Evolutionary conservation across 2,888 invertebrate species (phyloP).

Genomic region (Torymus aiolomorphi): DNA sequence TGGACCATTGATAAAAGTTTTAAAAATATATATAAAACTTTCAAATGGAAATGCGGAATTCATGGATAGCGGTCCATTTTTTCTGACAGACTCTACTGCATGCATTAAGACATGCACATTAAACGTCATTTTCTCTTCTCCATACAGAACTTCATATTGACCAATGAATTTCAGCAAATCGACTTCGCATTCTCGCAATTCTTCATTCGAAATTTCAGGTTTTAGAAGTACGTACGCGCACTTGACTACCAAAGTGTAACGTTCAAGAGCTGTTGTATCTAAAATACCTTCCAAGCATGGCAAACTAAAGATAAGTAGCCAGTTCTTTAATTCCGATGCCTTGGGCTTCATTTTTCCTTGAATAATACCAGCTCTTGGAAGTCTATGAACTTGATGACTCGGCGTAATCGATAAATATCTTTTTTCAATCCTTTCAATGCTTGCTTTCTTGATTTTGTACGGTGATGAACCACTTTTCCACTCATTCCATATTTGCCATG

Average conservation of each 20-base stretch:
- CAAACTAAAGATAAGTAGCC: slow-evolving; percentile 55
- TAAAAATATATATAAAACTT: slow-evolving; percentile 41
- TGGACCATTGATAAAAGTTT: slow-evolving; percentile 25
- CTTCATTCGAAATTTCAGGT: slow-evolving; percentile 36
- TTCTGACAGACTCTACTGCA: slow-evolving; percentile 49
- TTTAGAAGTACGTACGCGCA: not conserved
- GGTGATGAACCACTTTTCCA: slow-evolving; percentile 6
- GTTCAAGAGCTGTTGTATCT: slow-evolving; percentile 13
- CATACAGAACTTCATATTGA: too few species aligned
- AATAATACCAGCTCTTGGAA: slow-evolving; percentile 32
- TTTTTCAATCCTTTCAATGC: slow-evolving; percentile 28
- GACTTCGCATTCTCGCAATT: slow-evolving; percentile 52
- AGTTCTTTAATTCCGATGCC: slow-evolving; percentile 54
- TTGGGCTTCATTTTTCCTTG: slow-evolving; percentile 30
- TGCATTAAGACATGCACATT: slow-evolving; percentile 56
- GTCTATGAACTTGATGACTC: slow-evolving; percentile 47
- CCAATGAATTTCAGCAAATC: slow-evolving; percentile 54
- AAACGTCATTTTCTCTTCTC: slow-evolving; percentile 54
- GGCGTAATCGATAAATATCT: slow-evolving; percentile 38
- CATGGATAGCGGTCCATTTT: slow-evolving; percentile 56
- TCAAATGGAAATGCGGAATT: slow-evolving; percentile 58
- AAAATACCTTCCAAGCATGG: slow-evolving; percentile 47
- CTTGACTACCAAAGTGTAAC: slow-evolving; percentile 29
- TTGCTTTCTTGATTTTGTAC: slow-evolving; percentile 32
- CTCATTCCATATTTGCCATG: slow-evolving; percentile 43